A percentile compares a stretch with the other conserved stretches of the same genome.
These are phyloP conservation scores for Sitta europaea DNA, from an alignment of 2,113 vertebrate genomes.

Conservation along the genomic window DNA sequence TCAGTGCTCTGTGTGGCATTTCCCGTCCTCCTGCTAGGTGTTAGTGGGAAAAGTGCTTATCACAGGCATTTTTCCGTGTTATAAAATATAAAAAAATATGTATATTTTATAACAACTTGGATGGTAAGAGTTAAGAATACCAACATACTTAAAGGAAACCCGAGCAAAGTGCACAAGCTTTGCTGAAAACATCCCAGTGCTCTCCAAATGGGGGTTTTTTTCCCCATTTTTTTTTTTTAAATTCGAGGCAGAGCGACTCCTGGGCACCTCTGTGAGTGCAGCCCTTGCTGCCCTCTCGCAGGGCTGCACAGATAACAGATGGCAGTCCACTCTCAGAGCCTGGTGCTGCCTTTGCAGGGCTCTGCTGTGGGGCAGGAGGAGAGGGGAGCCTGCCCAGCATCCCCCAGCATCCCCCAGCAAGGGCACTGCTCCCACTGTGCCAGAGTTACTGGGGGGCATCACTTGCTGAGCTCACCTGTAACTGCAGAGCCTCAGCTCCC, in stretches of 20 bases:
- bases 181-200: neutral
- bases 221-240: neutral
- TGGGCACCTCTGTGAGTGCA: neutral
- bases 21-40: neutral
- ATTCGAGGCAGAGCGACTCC: neutral
- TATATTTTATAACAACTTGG: conserved; percentile 13
- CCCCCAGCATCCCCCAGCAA: accelerated
- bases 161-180: neutral
- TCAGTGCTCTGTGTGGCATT: conserved; percentile 36
- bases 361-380: neutral
- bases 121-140: neutral
- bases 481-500: neutral
- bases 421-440: accelerated
- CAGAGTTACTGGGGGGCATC: neutral
- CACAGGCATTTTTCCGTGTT: neutral
- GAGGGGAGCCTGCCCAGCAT: neutral
- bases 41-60: conserved; percentile 22
- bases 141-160: neutral
- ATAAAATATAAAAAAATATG: neutral
- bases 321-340: neutral
- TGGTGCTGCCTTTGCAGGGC: neutral
- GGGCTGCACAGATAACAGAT: neutral
- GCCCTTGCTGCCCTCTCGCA: neutral
- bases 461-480: neutral
- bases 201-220: neutral